Evolutionary conservation across 23 tunicate genomes (phyloP).

Genomic region (Phallusia fumigata): DNA sequence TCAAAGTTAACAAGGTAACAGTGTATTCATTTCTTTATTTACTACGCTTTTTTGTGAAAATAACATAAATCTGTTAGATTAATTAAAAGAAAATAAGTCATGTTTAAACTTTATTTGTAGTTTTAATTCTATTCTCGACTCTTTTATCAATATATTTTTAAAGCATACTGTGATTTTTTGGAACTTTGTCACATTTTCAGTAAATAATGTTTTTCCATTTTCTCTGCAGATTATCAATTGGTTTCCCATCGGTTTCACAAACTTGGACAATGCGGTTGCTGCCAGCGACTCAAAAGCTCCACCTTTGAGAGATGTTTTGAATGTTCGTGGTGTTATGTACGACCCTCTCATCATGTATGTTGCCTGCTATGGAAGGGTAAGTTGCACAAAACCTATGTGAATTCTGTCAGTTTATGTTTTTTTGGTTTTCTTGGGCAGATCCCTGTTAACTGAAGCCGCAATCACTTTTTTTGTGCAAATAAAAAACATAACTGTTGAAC

Average conservation of each 20-base stretch:
- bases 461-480: no score
- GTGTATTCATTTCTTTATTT: not conserved
- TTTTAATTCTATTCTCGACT: not conserved
- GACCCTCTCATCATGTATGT: constrained; percentile 62
- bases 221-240: constrained; percentile 86
- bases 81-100: no score
- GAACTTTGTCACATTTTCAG: no score
- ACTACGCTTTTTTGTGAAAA: no score
- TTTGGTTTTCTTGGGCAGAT: no score
- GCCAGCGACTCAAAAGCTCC: constrained; percentile 65
- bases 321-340: constrained; percentile 19
- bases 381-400: constrained; percentile 14
- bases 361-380: constrained; percentile 69
- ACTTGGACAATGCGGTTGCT: constrained; percentile 37
- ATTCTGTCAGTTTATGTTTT: no score
- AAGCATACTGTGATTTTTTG: no score
- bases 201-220: not conserved
- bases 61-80: not conserved
- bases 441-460: no score
- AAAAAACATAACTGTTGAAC: no score
- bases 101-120: not conserved
- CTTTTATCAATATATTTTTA: not conserved
- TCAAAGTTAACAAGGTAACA: constrained; percentile 80
- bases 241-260: constrained; percentile 76
- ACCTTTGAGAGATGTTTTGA: constrained; percentile 34